These are phyloP conservation scores for Argya squamiceps DNA, from an alignment of 2,797 vertebrate species.

Conservation along the genomic window DNA sequence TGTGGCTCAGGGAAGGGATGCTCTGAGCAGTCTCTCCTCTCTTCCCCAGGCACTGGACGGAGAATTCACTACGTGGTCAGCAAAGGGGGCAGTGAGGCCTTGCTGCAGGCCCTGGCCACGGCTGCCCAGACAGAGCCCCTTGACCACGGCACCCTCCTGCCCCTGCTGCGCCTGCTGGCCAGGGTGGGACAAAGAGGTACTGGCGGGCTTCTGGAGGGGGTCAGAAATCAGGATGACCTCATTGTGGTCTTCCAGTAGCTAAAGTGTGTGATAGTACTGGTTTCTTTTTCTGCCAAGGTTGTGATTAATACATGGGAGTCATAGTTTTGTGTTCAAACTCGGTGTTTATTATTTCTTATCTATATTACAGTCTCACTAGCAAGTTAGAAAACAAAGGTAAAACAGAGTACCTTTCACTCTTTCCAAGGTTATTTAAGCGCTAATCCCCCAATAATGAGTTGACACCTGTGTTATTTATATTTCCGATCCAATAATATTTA, in stretches of 20 bases:
- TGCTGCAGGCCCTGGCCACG: slow-evolving; percentile 81
- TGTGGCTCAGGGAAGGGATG: background rate
- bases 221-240: accelerated
- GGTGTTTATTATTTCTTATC: too few relatives aligned
- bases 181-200: slow-evolving; percentile 91
- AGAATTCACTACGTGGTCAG: slow-evolving; percentile 88
- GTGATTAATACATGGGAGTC: too few relatives aligned
- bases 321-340: too few relatives aligned
- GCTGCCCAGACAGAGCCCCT: slow-evolving; percentile 47
- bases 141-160: slow-evolving; percentile 80
- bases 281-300: too few relatives aligned
- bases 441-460: too few relatives aligned
- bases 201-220: too few relatives aligned
- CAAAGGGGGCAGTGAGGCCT: slow-evolving; percentile 89
- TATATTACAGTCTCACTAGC: too few relatives aligned
- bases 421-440: too few relatives aligned
- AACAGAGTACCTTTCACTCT: too few relatives aligned
- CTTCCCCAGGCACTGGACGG: slow-evolving; percentile 82
- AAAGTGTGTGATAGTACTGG: background rate
- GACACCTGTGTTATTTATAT: too few relatives aligned
- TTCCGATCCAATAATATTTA: too few relatives aligned
- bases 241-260: accelerated
- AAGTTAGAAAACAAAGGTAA: too few relatives aligned
- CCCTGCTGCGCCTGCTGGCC: slow-evolving; percentile 85
- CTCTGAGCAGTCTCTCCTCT: background rate